Evolutionary conservation across 2,797 vertebrate genomes (phyloP).

Genomic region (Argyrosomus regius): DNA sequence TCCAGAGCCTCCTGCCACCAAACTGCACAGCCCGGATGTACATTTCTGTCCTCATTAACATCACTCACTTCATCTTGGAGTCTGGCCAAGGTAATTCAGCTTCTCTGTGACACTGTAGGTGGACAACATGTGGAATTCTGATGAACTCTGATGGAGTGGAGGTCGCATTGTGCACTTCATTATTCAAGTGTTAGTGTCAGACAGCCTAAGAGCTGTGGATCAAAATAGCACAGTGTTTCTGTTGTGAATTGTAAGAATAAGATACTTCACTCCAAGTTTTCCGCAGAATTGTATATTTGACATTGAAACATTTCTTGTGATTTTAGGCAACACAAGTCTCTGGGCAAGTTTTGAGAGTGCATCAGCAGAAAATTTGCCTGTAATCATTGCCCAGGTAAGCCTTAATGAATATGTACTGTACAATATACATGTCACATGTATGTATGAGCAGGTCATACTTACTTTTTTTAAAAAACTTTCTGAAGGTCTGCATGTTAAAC

Average conservation of each 20-base stretch:
- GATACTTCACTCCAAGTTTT: not conserved
- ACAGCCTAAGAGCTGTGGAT: constrained; percentile 9
- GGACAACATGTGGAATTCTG: constrained; percentile 38
- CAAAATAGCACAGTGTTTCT: constrained; percentile 1
- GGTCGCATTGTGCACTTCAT: constrained; percentile 23
- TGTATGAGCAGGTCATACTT: not conserved
- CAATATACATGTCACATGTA: not conserved
- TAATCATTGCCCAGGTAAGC: constrained; percentile 75
- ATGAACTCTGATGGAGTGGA: constrained; percentile 44
- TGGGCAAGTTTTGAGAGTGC: constrained; percentile 65
- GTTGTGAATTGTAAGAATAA: not conserved
- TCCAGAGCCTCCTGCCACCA: constrained; percentile 71
- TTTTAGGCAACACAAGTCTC: constrained; percentile 76
- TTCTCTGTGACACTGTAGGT: constrained; percentile 38
- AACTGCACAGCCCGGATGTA: constrained; percentile 72
- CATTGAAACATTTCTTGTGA: constrained; percentile 22
- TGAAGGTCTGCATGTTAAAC: not conserved
- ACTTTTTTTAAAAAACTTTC: not conserved
- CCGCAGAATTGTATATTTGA: not conserved
- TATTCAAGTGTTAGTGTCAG: constrained; percentile 18
- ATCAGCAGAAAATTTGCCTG: constrained; percentile 51
- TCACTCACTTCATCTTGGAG: constrained; percentile 73
- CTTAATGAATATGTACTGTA: not conserved
- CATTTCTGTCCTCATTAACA: constrained; percentile 69
- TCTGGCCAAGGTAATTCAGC: constrained; percentile 76